Evolutionary conservation across 2,113 vertebrate genomes (phyloP).

Genomic region (Condylura cristata): DNA sequence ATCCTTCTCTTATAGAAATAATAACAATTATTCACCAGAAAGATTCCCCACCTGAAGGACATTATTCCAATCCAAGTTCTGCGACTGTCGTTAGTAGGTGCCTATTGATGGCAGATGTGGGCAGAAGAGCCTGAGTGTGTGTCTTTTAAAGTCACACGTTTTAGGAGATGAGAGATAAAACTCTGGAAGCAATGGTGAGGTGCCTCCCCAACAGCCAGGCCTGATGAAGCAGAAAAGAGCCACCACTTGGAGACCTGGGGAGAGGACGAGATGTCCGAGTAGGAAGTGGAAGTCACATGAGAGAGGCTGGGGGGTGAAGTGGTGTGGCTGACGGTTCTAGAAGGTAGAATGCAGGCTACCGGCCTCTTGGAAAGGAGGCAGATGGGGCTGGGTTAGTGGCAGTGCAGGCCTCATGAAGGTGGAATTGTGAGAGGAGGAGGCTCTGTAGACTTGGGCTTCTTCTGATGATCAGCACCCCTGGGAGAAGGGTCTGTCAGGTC

Average conservation of each 20-base stretch:
- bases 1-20: not conserved
- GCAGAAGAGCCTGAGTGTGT: not conserved
- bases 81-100: not conserved
- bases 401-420: not conserved
- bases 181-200: not conserved
- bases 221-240: not conserved
- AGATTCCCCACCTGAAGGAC: not conserved
- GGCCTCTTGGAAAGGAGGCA: not conserved
- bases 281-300: not conserved
- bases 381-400: not conserved
- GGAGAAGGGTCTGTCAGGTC: not conserved
- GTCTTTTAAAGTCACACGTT: not conserved
- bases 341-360: not conserved
- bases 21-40: not conserved
- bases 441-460: not conserved
- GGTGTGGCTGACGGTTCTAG: not conserved
- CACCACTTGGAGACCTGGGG: not conserved
- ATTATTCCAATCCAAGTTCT: not conserved
- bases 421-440: not conserved
- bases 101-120: no score
- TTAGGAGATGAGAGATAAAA: not conserved
- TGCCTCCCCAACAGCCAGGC: not conserved
- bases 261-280: not conserved
- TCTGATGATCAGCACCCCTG: not conserved
- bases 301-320: not conserved